A percentile compares a stretch with the other conserved stretches of the same genome.
Conservation (phyloP, 2,888 invertebrate species). For the Clusia tigrina region DNA sequence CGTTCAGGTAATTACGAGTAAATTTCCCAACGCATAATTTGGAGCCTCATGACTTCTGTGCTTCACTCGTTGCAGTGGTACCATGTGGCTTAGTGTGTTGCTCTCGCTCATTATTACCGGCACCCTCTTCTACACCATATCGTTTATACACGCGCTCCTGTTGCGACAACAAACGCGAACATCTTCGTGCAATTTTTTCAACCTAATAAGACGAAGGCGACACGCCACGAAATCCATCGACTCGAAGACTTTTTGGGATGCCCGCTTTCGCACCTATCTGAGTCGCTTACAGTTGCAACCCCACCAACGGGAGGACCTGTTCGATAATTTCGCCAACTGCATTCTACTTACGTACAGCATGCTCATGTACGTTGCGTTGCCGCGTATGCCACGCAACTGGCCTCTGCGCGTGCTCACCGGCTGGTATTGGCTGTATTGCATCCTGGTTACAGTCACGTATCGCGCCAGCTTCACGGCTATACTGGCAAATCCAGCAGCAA, state of each 20-base stretch:
- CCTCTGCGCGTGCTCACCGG: slow-evolving; percentile 82
- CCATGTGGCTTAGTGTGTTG: slow-evolving; percentile 80
- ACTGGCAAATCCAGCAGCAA: slow-evolving; percentile 78
- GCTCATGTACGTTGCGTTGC: slow-evolving; percentile 80
- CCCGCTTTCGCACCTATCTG: slow-evolving; percentile 49
- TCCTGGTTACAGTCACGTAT: slow-evolving; percentile 81
- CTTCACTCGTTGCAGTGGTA: slow-evolving; percentile 64
- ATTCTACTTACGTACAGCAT: slow-evolving; percentile 83
- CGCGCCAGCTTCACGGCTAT: slow-evolving; percentile 86
- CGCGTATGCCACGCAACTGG: slow-evolving; percentile 81
- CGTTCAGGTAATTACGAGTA: slow-evolving; percentile 71
- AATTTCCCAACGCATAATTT: slow-evolving; percentile 11
- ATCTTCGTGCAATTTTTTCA: slow-evolving; percentile 36
- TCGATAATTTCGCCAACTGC: slow-evolving; percentile 77
- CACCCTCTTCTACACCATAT: slow-evolving; percentile 72
- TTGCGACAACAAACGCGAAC: slow-evolving; percentile 21
- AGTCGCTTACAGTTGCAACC: slow-evolving; percentile 36
- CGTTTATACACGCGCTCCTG: slow-evolving; percentile 60
- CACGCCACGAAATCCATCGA: slow-evolving; percentile 15
- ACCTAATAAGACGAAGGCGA: slow-evolving; percentile 34
- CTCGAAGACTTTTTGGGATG: slow-evolving; percentile 35
- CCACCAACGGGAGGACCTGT: slow-evolving; percentile 67
- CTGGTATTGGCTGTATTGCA: slow-evolving; percentile 88
- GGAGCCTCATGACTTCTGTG: neutral
- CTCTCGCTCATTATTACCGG: slow-evolving; percentile 74